Evolutionary conservation across 2,113 vertebrate genomes (phyloP).

Genomic region (Brachirus orientalis): DNA sequence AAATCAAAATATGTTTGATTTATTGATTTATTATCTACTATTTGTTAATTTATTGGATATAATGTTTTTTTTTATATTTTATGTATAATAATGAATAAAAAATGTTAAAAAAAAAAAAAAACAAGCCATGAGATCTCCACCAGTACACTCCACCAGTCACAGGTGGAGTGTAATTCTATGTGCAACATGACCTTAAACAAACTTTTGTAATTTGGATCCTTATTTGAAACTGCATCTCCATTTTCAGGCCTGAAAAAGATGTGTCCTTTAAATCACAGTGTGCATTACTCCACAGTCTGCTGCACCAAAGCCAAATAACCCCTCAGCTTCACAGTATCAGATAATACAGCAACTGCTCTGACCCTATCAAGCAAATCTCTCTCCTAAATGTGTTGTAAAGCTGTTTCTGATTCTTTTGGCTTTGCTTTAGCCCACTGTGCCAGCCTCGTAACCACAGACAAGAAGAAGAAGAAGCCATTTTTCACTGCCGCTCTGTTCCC

Average conservation of each 20-base stretch:
- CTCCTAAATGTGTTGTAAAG: constrained; percentile 21
- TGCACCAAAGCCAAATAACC: constrained; percentile 14
- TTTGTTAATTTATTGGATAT: too few relatives aligned
- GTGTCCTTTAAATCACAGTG: neutral
- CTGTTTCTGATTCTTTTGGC: constrained; percentile 5
- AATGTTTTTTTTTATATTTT: too few relatives aligned
- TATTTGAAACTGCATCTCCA: neutral
- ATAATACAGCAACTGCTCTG: constrained; percentile 15
- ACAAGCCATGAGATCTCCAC: too few relatives aligned
- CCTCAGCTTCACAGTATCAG: constrained; percentile 14
- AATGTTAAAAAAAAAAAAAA: too few relatives aligned
- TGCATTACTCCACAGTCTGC: too few relatives aligned
- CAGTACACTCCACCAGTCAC: too few relatives aligned
- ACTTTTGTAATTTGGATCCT: too few relatives aligned
- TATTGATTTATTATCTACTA: too few relatives aligned
- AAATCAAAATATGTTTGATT: too few relatives aligned
- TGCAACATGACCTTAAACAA: too few relatives aligned
- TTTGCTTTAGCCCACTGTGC: neutral
- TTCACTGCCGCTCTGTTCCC: neutral
- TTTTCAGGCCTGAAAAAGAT: neutral
- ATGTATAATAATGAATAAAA: too few relatives aligned
- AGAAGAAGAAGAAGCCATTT: neutral
- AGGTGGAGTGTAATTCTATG: too few relatives aligned
- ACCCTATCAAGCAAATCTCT: constrained; percentile 26
- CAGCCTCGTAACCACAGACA: constrained; percentile 1